Evolutionary conservation across 2,888 invertebrate species (phyloP).

Genomic region (Cataglyphis altisquamis): DNA sequence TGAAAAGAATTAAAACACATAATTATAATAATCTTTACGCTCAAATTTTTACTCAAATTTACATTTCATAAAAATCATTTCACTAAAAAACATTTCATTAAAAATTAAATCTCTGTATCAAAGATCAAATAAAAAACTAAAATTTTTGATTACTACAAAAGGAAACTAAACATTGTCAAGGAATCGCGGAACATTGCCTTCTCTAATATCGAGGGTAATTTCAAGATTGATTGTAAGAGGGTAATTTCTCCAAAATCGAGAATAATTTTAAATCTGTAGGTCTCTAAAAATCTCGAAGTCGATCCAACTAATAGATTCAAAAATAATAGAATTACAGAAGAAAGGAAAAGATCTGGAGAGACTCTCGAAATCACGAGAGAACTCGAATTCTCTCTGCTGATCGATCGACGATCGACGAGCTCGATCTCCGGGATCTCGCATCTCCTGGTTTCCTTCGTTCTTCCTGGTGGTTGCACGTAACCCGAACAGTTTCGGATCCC

Average conservation of each 20-base stretch:
- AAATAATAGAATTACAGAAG: slow-evolving; percentile 5
- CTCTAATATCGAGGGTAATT: neutral
- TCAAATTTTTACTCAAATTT: slow-evolving; percentile 14
- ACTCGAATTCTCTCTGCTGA: neutral
- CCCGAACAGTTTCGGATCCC: neutral
- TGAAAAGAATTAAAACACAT: neutral
- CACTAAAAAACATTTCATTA: no score
- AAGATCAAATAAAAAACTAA: neutral
- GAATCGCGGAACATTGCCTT: neutral
- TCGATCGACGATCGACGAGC: slow-evolving; percentile 23
- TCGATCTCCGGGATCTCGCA: slow-evolving; percentile 14
- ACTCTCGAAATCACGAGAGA: slow-evolving; percentile 12
- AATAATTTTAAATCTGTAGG: neutral
- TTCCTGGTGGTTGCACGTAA: neutral
- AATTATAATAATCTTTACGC: neutral
- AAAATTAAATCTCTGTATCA: neutral
- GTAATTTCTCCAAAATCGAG: neutral
- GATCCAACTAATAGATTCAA: neutral
- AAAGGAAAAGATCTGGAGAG: slow-evolving; percentile 8
- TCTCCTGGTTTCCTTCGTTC: slow-evolving; percentile 20
- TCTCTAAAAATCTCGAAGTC: neutral
- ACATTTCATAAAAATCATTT: no score
- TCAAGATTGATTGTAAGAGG: neutral
- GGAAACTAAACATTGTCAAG: neutral
- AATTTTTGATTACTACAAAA: neutral